phyloP scores from a whole-genome alignment of 2,888 invertebrate species.

The Ecdyonurus torrentis region DNA sequence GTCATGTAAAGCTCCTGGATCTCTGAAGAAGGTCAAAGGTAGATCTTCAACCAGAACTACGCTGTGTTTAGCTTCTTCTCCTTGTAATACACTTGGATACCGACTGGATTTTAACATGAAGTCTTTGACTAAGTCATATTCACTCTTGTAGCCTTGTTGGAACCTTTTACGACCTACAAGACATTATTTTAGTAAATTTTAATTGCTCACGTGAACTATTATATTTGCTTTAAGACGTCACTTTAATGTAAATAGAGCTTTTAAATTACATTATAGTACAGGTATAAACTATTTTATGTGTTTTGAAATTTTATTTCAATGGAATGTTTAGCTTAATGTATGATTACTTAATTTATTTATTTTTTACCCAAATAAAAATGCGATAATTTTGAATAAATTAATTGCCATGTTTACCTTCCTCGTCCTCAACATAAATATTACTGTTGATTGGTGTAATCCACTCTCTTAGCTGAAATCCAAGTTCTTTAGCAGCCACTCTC shows the following conservation, averaged over 20 bases:
- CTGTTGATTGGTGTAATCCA: conserved; percentile 71
- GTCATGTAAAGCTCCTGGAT: conserved; percentile 44
- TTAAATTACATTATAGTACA: too few relatives aligned
- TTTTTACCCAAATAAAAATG: too few relatives aligned
- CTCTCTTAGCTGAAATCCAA: conserved; percentile 45
- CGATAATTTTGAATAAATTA: too few relatives aligned
- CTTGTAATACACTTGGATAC: conserved; percentile 28
- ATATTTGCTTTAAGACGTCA: too few relatives aligned
- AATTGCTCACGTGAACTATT: too few relatives aligned
- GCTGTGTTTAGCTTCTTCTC: conserved; percentile 28
- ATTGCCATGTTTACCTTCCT: too few relatives aligned
- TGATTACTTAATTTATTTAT: too few relatives aligned
- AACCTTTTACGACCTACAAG: conserved; percentile 10
- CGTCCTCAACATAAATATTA: conserved; percentile 36
- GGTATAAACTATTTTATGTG: too few relatives aligned
- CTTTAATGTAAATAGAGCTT: too few relatives aligned
- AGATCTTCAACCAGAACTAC: conserved; percentile 63
- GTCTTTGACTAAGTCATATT: conserved; percentile 52
- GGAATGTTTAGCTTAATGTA: too few relatives aligned
- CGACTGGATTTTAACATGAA: conserved; percentile 64
- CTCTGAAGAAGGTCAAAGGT: conserved; percentile 55
- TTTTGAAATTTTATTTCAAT: conserved; percentile 4
- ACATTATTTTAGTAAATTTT: too few relatives aligned
- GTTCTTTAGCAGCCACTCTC: conserved; percentile 42
- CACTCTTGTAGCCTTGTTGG: conserved; percentile 23